phyloP scores from a whole-genome alignment of 2,797 vertebrate species.

The Mallotus villosus region DNA sequence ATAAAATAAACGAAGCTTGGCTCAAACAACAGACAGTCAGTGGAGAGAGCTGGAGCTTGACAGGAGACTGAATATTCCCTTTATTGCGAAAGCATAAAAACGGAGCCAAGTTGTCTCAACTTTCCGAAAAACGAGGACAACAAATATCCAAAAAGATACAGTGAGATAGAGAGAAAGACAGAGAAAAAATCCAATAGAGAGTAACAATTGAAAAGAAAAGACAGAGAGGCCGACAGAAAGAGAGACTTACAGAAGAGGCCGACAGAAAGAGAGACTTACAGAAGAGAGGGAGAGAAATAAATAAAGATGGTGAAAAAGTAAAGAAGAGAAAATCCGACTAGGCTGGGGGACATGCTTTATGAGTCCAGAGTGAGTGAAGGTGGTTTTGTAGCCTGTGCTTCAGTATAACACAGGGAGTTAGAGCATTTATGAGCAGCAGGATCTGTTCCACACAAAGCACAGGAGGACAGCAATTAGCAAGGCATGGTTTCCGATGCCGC shows the following conservation, averaged over 20 bases:
- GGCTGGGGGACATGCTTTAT: too few species aligned
- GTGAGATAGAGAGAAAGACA: neutral
- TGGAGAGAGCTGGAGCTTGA: neutral
- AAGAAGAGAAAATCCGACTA: neutral
- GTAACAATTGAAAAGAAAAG: neutral
- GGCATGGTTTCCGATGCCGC: neutral
- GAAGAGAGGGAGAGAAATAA: neutral
- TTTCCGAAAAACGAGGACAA: too few species aligned
- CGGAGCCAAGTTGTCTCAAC: neutral
- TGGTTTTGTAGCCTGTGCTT: neutral
- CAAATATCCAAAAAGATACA: neutral
- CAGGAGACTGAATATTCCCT: neutral
- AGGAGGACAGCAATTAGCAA: neutral
- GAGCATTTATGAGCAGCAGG: neutral
- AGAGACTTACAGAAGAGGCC: neutral
- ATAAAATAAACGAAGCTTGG: neutral
- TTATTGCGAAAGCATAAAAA: neutral
- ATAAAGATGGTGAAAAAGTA: constrained; percentile 8
- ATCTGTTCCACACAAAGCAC: neutral
- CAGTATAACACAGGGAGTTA: neutral
- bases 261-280: neutral
- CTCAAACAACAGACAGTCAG: neutral
- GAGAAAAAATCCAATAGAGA: neutral
- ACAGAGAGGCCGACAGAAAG: neutral
- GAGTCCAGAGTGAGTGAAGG: neutral